phyloP scores from a whole-genome alignment of 2,888 invertebrate species.

The Polydrusus tereticollis region DNA sequence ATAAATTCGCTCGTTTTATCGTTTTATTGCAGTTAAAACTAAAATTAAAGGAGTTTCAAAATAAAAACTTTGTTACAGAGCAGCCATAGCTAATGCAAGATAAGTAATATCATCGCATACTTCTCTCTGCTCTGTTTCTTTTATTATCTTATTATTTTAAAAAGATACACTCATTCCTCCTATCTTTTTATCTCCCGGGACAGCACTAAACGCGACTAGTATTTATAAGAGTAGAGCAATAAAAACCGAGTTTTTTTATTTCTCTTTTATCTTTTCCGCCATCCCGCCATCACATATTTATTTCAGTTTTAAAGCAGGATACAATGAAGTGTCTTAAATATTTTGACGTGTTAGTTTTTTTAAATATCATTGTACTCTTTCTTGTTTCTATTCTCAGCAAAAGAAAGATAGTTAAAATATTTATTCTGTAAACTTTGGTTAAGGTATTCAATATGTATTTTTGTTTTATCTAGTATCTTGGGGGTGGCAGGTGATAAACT shows the following conservation, averaged over 20 bases:
- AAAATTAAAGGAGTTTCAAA: not conserved
- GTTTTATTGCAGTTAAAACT: too few species aligned
- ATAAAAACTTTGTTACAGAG: not conserved
- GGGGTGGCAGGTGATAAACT: not conserved
- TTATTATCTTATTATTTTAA: constrained; percentile 5
- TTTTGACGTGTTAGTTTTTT: constrained; percentile 19
- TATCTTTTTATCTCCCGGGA: constrained; percentile 21
- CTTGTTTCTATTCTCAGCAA: not conserved
- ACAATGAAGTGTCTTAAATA: constrained; percentile 14
- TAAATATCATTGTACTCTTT: not conserved
- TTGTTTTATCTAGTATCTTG: too few species aligned
- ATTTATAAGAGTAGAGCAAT: constrained; percentile 21
- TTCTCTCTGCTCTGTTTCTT: constrained; percentile 20
- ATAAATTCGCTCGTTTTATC: too few species aligned
- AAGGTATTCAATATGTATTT: too few species aligned
- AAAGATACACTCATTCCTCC: constrained; percentile 12
- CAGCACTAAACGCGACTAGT: constrained; percentile 21
- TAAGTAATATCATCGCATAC: constrained; percentile 4
- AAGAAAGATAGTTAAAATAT: too few species aligned
- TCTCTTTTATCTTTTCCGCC: constrained; percentile 19
- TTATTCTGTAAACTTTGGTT: too few species aligned
- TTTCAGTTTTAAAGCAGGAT: constrained; percentile 6
- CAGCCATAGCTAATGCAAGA: not conserved
- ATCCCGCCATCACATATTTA: constrained; percentile 19
- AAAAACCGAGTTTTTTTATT: constrained; percentile 11